Conservation (phyloP, 1,140 invertebrate genomes). For the Steinernema feltiae region DNA sequence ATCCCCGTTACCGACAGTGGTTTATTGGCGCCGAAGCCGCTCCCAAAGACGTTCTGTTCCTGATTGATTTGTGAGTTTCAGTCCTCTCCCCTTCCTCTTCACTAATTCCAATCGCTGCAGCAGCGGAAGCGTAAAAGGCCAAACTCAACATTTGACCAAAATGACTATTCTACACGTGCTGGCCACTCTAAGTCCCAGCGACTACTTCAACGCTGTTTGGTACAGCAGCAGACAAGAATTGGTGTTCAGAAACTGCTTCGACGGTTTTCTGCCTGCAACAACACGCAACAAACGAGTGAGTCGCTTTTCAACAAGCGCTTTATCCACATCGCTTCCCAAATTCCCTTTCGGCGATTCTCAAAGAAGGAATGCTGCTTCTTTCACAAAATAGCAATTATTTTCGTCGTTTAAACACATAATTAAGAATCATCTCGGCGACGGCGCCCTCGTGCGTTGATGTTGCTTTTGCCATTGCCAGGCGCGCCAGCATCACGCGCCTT, state of each 20-base stretch:
- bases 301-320: too few species aligned
- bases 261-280: slow-evolving; percentile 35
- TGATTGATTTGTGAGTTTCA: slow-evolving; percentile 39
- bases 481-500: not conserved
- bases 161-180: slow-evolving; percentile 38
- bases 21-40: slow-evolving; percentile 33
- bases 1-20: slow-evolving; percentile 37
- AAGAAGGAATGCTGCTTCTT: not conserved
- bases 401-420: slow-evolving; percentile 4
- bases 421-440: not conserved
- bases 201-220: slow-evolving; percentile 35
- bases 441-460: not conserved
- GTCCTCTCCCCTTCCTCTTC: not conserved
- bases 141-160: slow-evolving; percentile 38
- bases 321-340: not conserved
- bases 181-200: slow-evolving; percentile 35
- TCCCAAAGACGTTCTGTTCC: slow-evolving; percentile 38
- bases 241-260: slow-evolving; percentile 26
- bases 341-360: not conserved
- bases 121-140: slow-evolving; percentile 40
- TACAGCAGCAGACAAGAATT: slow-evolving; percentile 30
- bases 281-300: slow-evolving; percentile 34
- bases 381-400: not conserved
- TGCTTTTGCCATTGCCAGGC: not conserved
- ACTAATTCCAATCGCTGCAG: slow-evolving; percentile 32